Percentiles rank a stretch among this genome's conserved stretches.
Evolutionary conservation across 2,113 vertebrate genomes (phyloP).

Genomic region (Thermophis baileyi): DNA sequence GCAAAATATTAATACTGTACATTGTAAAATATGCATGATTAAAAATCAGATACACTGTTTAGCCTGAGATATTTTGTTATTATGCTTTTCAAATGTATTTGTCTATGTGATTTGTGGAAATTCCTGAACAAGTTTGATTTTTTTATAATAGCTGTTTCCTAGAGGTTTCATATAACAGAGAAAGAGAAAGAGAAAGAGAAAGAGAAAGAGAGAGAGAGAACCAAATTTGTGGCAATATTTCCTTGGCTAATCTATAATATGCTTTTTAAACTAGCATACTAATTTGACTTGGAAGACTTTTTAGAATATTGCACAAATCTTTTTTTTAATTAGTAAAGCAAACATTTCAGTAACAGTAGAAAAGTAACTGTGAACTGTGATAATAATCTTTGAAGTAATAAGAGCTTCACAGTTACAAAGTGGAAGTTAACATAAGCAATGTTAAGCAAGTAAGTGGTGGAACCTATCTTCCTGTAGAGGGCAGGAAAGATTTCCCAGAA

Average conservation of each 20-base stretch:
- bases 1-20: not conserved
- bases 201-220: not conserved
- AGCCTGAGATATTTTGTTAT: not conserved
- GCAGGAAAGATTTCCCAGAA: conserved; percentile 10
- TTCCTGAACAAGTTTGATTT: not conserved
- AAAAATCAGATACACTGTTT: not conserved
- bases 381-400: not conserved
- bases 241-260: not conserved
- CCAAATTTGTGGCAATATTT: not conserved
- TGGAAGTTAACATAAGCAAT: not conserved
- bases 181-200: no score
- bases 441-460: not conserved
- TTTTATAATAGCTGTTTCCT: not conserved
- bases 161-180: not conserved
- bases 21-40: not conserved
- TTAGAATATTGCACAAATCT: not conserved
- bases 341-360: not conserved
- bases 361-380: not conserved
- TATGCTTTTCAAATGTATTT: not conserved
- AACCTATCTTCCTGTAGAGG: not conserved
- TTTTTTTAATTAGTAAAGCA: not conserved
- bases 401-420: not conserved
- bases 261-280: conserved; percentile 1
- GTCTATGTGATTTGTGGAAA: not conserved
- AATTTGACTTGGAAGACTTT: not conserved